Base-by-base conservation (phyloP, 2,113 vertebrate species). In the Psittacara wagleri region DNA sequence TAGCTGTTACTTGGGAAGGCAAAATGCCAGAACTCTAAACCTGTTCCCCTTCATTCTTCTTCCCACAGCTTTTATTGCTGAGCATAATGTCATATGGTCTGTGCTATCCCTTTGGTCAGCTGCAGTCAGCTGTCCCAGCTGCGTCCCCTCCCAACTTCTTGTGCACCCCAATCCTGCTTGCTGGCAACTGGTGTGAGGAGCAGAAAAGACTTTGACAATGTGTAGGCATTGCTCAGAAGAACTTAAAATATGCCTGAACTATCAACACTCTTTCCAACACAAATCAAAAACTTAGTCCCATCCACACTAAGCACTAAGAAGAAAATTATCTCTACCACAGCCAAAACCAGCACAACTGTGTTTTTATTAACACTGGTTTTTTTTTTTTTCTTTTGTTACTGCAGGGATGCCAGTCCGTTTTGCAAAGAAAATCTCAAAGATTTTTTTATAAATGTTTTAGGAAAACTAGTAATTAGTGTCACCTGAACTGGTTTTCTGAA, bases 161-260 rank as follows among this genome's bases (percentile, higher is more conserved):
- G 4, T 1, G 2, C 14, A 17, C 10, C 1, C 3, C 16, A 24
- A 62, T 5, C 19, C 7, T 27, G 31, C 31, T 72, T 5, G 1
- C 37, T 43, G 16, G 18, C 49, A 28, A 17, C 17, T 37, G 7
- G 35, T 7, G 3, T 24, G 31, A 57, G 17, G 9, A 49, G 24
- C 31, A 57, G 43, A 51, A 64, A 77, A n/a, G 33, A 59, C 23
- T 18, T 51, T 66, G 31, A 33, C 11, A 27, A 6, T 44, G 18
- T 11, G 18, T 33, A 49, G 48, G 6, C 2, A 18, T 23, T 57
- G 17, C 27, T 37, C 12, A 57, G 43, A 6, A 51, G 8, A 11
- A 57, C 33, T 19, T 51, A 59, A 64, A 78, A 7, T 9, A 33
- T 24, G 10, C 10, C 22, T 57, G 49, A 51, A 9, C 33, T 57